These are phyloP conservation scores for Glandiceps talaboti DNA, from an alignment of 53 echinoderm and acorn worm species.

Conservation along the genomic window DNA sequence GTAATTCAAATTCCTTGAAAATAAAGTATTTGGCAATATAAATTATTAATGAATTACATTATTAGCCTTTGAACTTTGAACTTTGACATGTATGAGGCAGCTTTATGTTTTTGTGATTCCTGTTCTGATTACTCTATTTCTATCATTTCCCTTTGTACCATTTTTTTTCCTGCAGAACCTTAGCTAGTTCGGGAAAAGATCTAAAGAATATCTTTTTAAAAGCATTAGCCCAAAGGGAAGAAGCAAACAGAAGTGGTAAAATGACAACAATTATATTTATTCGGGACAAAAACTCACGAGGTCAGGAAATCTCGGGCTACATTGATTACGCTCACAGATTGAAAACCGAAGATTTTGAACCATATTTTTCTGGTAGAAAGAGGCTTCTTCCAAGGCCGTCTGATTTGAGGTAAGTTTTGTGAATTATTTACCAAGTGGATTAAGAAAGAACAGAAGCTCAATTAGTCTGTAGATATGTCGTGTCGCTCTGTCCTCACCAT, in stretches of 20 bases:
- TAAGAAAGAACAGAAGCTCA: too few relatives aligned
- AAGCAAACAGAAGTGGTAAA: slow-evolving; percentile 93
- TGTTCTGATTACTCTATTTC: too few relatives aligned
- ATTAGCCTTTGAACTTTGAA: too few relatives aligned
- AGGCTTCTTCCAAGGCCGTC: slow-evolving; percentile 86
- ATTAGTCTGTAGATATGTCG: too few relatives aligned
- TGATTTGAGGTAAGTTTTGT: slow-evolving; percentile 60
- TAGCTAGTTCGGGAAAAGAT: slow-evolving; percentile 93
- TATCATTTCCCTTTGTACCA: background rate
- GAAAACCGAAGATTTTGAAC: slow-evolving; percentile 96
- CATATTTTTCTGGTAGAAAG: slow-evolving; percentile 88
- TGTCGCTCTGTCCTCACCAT: too few relatives aligned
- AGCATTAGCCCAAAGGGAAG: slow-evolving; percentile 88
- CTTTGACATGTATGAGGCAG: too few relatives aligned
- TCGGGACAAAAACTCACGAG: slow-evolving; percentile 82
- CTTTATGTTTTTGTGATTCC: too few relatives aligned
- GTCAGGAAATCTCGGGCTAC: slow-evolving; percentile 94
- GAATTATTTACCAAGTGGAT: too few relatives aligned
- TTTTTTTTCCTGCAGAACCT: slow-evolving; percentile 34
- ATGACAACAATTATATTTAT: slow-evolving; percentile 99
- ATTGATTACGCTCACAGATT: slow-evolving; percentile 93
- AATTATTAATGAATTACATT: too few relatives aligned
- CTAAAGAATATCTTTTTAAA: slow-evolving; percentile 85
- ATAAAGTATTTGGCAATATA: too few relatives aligned
- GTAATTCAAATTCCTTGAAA: too few relatives aligned